Evolutionary conservation across 2,113 vertebrate species (phyloP).

Genomic region (Amphilophus citrinellus): DNA sequence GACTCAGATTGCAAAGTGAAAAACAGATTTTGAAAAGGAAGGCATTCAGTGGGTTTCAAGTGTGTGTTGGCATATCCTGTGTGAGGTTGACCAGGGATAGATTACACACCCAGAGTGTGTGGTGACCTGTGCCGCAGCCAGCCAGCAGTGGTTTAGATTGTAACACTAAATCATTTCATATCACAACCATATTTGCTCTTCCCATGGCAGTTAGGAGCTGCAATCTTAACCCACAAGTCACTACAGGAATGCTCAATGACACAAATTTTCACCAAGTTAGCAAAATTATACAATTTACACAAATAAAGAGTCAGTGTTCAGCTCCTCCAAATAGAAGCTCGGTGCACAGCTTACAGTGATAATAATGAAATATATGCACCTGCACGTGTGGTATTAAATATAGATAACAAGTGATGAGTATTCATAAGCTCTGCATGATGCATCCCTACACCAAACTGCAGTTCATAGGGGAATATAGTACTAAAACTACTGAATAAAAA

Average conservation of each 20-base stretch:
- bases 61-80: conserved; percentile 75
- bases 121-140: conserved; percentile 70
- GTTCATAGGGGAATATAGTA: not conserved
- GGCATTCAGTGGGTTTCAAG: conserved; percentile 64
- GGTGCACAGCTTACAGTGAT: not conserved
- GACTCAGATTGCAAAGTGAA: conserved; percentile 26
- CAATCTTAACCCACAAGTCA: conserved; percentile 60
- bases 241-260: conserved; percentile 62
- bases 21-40: conserved; percentile 54
- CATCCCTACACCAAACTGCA: not conserved
- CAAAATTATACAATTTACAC: conserved; percentile 18
- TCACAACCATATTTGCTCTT: conserved; percentile 70
- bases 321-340: not conserved
- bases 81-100: conserved; percentile 75
- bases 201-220: conserved; percentile 72
- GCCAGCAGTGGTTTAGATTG: conserved; percentile 69
- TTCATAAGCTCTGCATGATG: not conserved
- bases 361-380: not conserved
- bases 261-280: conserved; percentile 45
- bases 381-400: conserved; percentile 17
- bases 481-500: conserved; percentile 23
- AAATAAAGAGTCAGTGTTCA: not conserved
- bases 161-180: conserved; percentile 76
- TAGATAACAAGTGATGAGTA: not conserved
- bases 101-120: conserved; percentile 73